A percentile compares a stretch with the other conserved stretches of the same genome.
Evolutionary conservation across 2,797 vertebrate species (phyloP).

Genomic region (Takifugu ocellatus): DNA sequence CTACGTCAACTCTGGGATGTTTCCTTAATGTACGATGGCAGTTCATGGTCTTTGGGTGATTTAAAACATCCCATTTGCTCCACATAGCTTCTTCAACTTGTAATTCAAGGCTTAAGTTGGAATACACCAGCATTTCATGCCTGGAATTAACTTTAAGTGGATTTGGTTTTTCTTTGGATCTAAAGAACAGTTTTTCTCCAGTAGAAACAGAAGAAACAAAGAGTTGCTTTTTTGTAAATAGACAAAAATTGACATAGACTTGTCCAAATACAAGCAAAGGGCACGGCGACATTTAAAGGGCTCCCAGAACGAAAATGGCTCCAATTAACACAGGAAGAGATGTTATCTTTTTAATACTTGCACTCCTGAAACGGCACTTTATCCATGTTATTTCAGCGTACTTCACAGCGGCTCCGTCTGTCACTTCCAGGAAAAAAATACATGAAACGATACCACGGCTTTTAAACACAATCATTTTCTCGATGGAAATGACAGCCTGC

Average conservation of each 20-base stretch:
- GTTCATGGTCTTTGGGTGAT: no score
- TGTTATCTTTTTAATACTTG: constrained; percentile 63
- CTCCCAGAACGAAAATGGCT: constrained; percentile 41
- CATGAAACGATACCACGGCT: constrained; percentile 37
- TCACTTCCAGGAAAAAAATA: constrained; percentile 51
- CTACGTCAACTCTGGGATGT: no score
- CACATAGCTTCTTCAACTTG: no score
- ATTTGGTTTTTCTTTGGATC: no score
- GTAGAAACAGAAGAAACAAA: background rate
- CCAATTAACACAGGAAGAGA: constrained; percentile 73
- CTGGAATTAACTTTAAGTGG: background rate
- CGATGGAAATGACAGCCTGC: constrained; percentile 61
- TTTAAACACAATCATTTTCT: constrained; percentile 59
- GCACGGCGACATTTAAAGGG: constrained; percentile 23
- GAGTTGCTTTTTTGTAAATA: no score
- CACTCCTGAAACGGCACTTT: constrained; percentile 55
- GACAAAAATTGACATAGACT: constrained; percentile 5
- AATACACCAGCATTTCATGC: background rate
- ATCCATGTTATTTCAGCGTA: constrained; percentile 66
- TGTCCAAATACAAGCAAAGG: constrained; percentile 30
- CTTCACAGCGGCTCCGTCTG: constrained; percentile 41
- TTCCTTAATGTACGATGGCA: no score
- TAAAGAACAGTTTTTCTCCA: no score
- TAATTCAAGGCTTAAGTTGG: no score
- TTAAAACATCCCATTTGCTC: no score